phyloP scores from a whole-genome alignment of 2,888 invertebrate species.

The Vandiemenella viatica region DNA sequence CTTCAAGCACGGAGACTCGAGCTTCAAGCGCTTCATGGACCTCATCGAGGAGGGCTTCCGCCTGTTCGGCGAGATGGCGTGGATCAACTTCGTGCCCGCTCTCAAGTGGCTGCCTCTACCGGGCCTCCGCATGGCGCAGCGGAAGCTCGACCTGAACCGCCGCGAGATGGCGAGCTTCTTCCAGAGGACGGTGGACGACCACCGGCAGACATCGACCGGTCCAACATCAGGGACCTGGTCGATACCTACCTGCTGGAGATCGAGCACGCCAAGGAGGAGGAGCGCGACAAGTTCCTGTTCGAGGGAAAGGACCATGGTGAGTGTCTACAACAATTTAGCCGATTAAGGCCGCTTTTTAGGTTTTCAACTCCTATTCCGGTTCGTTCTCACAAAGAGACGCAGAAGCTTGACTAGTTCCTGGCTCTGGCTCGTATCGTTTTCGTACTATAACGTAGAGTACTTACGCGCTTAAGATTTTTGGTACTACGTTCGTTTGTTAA shows the following conservation, averaged over 20 bases:
- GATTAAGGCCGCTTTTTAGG: no score
- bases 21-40: slow-evolving; percentile 64
- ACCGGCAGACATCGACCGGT: slow-evolving; percentile 59
- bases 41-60: slow-evolving; percentile 86
- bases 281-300: slow-evolving; percentile 54
- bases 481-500: no score
- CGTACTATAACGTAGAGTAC: neutral
- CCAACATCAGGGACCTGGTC: slow-evolving; percentile 65
- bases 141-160: slow-evolving; percentile 51
- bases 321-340: slow-evolving; percentile 25
- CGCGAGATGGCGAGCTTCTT: slow-evolving; percentile 75
- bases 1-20: slow-evolving; percentile 59
- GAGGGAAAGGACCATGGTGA: slow-evolving; percentile 76
- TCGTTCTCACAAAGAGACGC: neutral
- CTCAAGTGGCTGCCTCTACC: slow-evolving; percentile 51
- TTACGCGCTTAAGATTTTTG: no score
- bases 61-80: slow-evolving; percentile 67
- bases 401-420: no score
- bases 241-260: slow-evolving; percentile 78
- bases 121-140: slow-evolving; percentile 32
- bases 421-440: slow-evolving; percentile 1
- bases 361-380: no score
- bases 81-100: slow-evolving; percentile 70
- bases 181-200: slow-evolving; percentile 68
- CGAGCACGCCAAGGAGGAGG: slow-evolving; percentile 63